Percentiles rank a stretch among this genome's conserved stretches.
Conservation (phyloP, 2,888 invertebrate genomes). For the Andrena fulva region DNA sequence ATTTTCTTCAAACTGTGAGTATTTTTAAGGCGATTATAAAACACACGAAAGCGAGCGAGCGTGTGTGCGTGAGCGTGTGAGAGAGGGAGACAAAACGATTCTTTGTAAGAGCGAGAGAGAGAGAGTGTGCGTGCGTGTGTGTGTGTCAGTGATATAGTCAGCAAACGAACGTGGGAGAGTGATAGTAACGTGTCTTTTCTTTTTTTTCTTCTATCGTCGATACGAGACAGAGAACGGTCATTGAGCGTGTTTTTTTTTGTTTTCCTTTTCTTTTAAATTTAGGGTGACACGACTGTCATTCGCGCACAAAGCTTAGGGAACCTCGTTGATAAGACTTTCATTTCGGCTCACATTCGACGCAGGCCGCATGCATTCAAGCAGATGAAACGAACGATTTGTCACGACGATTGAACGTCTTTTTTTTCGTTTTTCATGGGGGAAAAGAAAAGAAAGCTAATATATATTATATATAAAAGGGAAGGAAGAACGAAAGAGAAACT, state of each 20-base stretch:
- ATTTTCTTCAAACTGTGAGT: conserved; percentile 74
- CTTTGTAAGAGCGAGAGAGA: conserved; percentile 1
- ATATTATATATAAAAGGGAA: conserved; percentile 26
- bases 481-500: conserved; percentile 35
- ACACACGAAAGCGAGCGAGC: not conserved
- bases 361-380: conserved; percentile 15
- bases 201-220: conserved; percentile 48
- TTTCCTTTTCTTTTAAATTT: conserved; percentile 20
- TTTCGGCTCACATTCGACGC: conserved; percentile 24
- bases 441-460: conserved; percentile 2
- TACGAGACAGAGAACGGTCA: conserved; percentile 55
- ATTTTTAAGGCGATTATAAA: conserved; percentile 73
- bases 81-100: not conserved
- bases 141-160: conserved; percentile 59
- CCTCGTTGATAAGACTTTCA: conserved; percentile 38
- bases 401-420: conserved; percentile 30
- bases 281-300: conserved; percentile 66
- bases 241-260: conserved; percentile 55
- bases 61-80: conserved; percentile 2
- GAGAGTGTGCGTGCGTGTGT: conserved; percentile 36
- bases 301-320: conserved; percentile 66
- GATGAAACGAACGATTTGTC: conserved; percentile 19
- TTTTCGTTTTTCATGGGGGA: not conserved
- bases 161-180: conserved; percentile 60
- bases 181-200: conserved; percentile 55